These are phyloP conservation scores for Stratiomys singularior DNA, from an alignment of 2,888 invertebrate species.

Conservation along the genomic window DNA sequence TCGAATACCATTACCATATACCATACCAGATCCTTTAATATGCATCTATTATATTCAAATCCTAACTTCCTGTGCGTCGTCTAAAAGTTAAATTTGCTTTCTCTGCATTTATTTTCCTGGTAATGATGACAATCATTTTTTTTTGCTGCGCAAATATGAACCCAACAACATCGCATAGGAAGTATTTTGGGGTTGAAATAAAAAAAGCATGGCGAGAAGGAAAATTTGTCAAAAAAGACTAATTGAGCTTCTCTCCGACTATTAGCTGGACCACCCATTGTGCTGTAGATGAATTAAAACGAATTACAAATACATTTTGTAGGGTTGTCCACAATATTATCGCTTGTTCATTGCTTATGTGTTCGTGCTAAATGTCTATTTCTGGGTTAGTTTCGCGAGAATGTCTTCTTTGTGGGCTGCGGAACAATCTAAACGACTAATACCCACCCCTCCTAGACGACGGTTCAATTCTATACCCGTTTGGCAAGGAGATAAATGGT, in stretches of 20 bases:
- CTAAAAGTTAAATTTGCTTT: too few species aligned
- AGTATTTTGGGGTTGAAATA: neutral
- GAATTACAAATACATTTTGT: slow-evolving; percentile 17
- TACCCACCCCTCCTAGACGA: neutral
- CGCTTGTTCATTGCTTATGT: neutral
- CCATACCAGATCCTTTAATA: too few species aligned
- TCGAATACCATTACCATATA: too few species aligned
- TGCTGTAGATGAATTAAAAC: slow-evolving; percentile 26
- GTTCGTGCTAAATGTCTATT: neutral
- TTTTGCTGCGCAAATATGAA: slow-evolving; percentile 1
- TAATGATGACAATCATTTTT: neutral
- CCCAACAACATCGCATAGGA: neutral
- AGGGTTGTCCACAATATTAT: neutral
- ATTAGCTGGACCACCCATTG: slow-evolving; percentile 25
- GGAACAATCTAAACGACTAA: neutral
- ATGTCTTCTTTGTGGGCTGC: neutral
- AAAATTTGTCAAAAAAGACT: slow-evolving; percentile 42
- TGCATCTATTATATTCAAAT: too few species aligned
- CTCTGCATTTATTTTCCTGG: neutral
- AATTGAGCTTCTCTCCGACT: slow-evolving; percentile 23
- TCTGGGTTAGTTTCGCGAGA: neutral
- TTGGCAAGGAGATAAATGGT: slow-evolving; percentile 10
- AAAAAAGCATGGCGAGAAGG: neutral
- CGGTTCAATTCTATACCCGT: neutral
- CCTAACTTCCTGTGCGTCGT: too few species aligned